Evolutionary conservation across 23 tunicate genomes (phyloP).

Genomic region (Diplosoma virens): DNA sequence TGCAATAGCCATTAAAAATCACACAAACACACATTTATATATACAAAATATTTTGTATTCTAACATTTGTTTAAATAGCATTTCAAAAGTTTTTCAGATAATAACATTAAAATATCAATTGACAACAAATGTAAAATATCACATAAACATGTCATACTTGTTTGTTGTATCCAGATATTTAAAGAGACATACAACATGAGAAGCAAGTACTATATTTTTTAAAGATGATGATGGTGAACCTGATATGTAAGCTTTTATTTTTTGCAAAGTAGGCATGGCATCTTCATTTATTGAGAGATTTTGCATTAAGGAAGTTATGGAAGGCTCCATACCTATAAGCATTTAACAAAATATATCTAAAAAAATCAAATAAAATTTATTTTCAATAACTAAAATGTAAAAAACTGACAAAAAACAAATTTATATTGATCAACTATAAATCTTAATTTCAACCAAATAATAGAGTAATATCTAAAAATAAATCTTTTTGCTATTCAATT

Average conservation of each 20-base stretch:
- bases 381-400: too few species aligned
- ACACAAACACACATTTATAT: not conserved
- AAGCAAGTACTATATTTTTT: conserved; percentile 9
- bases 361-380: too few species aligned
- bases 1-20: not conserved
- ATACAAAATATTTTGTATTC: not conserved
- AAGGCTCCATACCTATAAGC: conserved; percentile 7
- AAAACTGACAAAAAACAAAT: too few species aligned
- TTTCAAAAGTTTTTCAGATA: not conserved
- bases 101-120: not conserved
- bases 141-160: conserved; percentile 15
- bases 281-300: not conserved
- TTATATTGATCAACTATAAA: too few species aligned
- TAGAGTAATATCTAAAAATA: too few species aligned
- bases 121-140: not conserved
- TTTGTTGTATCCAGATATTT: conserved; percentile 38
- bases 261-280: not conserved
- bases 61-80: not conserved
- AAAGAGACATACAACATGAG: conserved; percentile 25
- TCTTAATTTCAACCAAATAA: too few species aligned
- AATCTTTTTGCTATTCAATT: too few species aligned
- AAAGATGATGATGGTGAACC: not conserved
- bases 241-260: conserved; percentile 4
- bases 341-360: too few species aligned
- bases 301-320: conserved; percentile 3